Percentiles rank a stretch among this genome's conserved stretches.
Evolutionary conservation across 2,797 vertebrate genomes (phyloP).

Genomic region (Poeciliopsis paucimaculata): DNA sequence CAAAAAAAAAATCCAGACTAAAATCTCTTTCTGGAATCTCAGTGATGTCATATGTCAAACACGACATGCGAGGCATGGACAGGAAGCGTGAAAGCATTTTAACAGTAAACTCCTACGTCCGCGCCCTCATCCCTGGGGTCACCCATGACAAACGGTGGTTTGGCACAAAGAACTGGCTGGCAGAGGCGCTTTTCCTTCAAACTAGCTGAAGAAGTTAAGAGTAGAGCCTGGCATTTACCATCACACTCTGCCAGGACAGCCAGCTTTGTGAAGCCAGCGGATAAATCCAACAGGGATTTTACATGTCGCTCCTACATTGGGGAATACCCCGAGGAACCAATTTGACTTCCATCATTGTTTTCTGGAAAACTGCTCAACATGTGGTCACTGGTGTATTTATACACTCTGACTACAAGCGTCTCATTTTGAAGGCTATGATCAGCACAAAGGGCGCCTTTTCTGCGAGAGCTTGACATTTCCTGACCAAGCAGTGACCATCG

Average conservation of each 20-base stretch:
- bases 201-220: slow-evolving; percentile 11
- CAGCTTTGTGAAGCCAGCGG: slow-evolving; percentile 10
- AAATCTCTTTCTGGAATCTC: slow-evolving; percentile 70
- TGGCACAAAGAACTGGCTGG: slow-evolving; percentile 19
- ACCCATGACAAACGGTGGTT: slow-evolving; percentile 18
- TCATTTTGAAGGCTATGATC: slow-evolving; percentile 12
- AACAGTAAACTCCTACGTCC: slow-evolving; percentile 35
- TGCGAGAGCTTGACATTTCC: slow-evolving; percentile 48
- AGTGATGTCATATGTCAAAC: slow-evolving; percentile 80
- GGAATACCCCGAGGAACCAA: slow-evolving; percentile 4
- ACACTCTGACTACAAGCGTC: slow-evolving; percentile 5
- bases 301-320: not conserved
- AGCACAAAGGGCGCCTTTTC: slow-evolving; percentile 37
- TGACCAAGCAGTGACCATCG: slow-evolving; percentile 42
- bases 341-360: slow-evolving; percentile 11
- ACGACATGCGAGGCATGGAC: slow-evolving; percentile 77
- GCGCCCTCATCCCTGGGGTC: slow-evolving; percentile 30
- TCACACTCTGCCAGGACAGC: slow-evolving; percentile 21
- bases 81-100: slow-evolving; percentile 74
- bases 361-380: not conserved
- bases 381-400: slow-evolving; percentile 35
- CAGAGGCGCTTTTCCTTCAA: slow-evolving; percentile 49
- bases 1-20: slow-evolving; percentile 34
- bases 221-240: slow-evolving; percentile 27
- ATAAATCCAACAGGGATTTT: not conserved